Base-by-base conservation (phyloP, 2,113 vertebrate genomes). In the Salvelinus sp. region DNA sequence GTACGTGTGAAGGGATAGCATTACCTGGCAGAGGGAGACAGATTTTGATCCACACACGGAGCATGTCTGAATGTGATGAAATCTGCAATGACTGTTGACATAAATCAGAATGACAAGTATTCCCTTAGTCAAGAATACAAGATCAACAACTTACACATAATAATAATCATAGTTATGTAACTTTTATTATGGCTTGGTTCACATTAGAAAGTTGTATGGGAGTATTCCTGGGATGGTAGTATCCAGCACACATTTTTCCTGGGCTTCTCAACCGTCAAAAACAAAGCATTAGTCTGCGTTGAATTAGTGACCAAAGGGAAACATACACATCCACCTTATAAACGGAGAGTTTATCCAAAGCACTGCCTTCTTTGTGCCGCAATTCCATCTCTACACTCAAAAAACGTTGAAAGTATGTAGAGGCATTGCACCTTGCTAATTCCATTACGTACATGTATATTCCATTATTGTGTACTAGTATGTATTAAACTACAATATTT, bases 21-120 rank as follows among this genome's bases (percentile, higher is more conserved):
- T 78, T 88, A 94, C 93, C 93, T 79, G 88, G 72, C 25, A 91
- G 50, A 89, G 62, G 62, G 23, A 91, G 48, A 44, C 80, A 76
- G 28, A 92, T 47, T 4, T 82, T 14, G 5, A 92, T 83, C 88
- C 88, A 89, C 4, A 66, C 22, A n/a, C 10, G 6, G 65, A 72
- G 30, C 92, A 93, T 93, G 66, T 79, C 89, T 90, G 12, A 9
- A 76, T n/a, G 30, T 66, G 10, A 80, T 1, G 7, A 30, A 74
- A 10, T 23, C 27, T 16, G 16, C 66, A 68, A 23, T 69, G 20
- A 69, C 27, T 20, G 30, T 16, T 44, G 30, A 69, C 20, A 69
- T 69, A 5, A 48, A 48, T 69, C n/a, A 47, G 20, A 69, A 4
- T 22, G 47, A 47, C 38, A 69, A 3, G 14, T 9, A 47, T 48